Evolutionary conservation across 2,888 invertebrate genomes (phyloP), one percentile per base, ranked within the genome.

Genomic region (Drosophila lacicola): DNA sequence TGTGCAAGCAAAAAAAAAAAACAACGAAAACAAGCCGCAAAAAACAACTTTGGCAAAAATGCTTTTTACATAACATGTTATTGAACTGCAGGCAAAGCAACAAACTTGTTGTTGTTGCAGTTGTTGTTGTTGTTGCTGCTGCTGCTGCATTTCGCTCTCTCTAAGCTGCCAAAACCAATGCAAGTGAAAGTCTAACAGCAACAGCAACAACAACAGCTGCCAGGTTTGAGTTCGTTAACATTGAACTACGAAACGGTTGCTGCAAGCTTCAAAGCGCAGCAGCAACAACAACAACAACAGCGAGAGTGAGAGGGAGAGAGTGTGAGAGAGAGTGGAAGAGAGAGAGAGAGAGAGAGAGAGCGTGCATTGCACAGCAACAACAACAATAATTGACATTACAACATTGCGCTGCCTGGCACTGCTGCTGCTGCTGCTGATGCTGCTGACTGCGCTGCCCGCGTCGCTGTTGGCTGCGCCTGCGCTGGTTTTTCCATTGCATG

Each of bases 41-140:
- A 67, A 75, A 74, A 65, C 74, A 85, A 78, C 82, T 83, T 82
- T 84, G 86, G 74, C 74, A 90, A 90, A 91, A 91, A 91, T 87
- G 86, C 83, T 91, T 91, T 90, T 91, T 91, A 91, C 90, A 90
- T 91, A 91, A 91, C 91, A 90, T 91, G 91, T 91, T 91, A 91
- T 91, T 91, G 91, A 91, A 91, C 91, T 90, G 83, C 85, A 78
- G 71, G 80, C 81, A 82, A 86, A 81, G 58, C 74, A 74, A 80
- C 42, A 65, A 78, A 13, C 74, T 47, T 62, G 70, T 53, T 58
- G 70, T 33, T 49, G 67, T 44, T 47, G 72, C 57, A 41, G 74
- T 51, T 58, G 68, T 46, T 62, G 70, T 58, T 58, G 70, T 36
- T 34, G 61, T 21, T 49, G 67, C 46, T 45, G 72, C 54, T 45